Conservation (phyloP, 1,140 invertebrate species). For the Anoplophora glabripennis region DNA sequence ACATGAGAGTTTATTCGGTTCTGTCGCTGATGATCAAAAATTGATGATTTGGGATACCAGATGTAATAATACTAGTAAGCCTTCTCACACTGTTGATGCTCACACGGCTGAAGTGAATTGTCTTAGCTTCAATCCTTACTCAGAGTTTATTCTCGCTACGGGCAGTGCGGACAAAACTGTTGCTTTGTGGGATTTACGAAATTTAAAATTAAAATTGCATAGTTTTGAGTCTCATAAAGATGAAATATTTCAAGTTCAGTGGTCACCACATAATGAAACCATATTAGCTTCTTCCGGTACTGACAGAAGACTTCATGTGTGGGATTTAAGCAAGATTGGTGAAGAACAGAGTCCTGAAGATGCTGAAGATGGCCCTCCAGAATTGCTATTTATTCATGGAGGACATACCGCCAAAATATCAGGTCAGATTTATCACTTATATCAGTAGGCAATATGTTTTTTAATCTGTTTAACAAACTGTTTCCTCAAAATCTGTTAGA, state of each 20-base stretch:
- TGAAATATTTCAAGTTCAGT: conserved; percentile 99
- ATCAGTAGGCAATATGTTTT: no score
- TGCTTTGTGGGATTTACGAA: conserved; percentile 96
- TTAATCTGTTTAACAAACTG: no score
- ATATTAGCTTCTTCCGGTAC: conserved; percentile 98
- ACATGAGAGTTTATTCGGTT: conserved; percentile 97
- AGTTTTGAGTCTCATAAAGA: conserved; percentile 99
- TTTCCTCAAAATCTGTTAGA: no score
- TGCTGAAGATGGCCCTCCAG: conserved; percentile 98
- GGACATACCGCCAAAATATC: conserved; percentile 99
- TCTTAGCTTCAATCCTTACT: conserved; percentile 98
- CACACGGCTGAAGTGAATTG: conserved; percentile 99
- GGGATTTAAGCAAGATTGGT: conserved; percentile 99
- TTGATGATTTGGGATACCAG: conserved; percentile 99
- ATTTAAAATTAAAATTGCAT: conserved; percentile 96
- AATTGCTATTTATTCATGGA: conserved; percentile 95
- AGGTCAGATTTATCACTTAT: no score
- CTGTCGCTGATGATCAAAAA: conserved; percentile 99
- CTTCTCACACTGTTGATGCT: conserved; percentile 97
- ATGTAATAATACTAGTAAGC: conserved; percentile 93
- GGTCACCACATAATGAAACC: conserved; percentile 99
- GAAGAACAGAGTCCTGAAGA: conserved; percentile 96
- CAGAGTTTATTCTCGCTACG: conserved; percentile 98
- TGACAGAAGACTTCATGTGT: conserved; percentile 96
- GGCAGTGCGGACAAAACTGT: conserved; percentile 95